phyloP scores from a whole-genome alignment of 2,797 vertebrate species.

The Sorex maritimensis region DNA sequence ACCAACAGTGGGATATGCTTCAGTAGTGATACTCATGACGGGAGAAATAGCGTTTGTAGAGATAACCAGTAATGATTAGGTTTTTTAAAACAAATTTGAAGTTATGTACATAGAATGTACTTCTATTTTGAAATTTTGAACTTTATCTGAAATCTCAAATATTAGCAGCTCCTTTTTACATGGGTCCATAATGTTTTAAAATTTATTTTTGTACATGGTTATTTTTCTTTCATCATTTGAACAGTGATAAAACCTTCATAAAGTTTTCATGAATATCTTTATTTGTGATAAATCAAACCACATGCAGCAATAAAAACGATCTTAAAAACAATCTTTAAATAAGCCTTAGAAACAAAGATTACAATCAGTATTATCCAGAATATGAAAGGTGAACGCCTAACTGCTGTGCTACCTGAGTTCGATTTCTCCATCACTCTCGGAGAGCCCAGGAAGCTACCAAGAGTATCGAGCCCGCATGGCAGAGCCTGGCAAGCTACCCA shows the following conservation, averaged over 20 bases:
- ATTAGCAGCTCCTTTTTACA: background rate
- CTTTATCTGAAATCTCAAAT: background rate
- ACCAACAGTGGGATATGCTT: background rate
- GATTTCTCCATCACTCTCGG: no score
- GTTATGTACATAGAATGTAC: slow-evolving; percentile 7
- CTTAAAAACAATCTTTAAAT: background rate
- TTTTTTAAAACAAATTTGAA: slow-evolving; percentile 12
- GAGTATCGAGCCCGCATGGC: no score
- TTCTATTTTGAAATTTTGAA: background rate
- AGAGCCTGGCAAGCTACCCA: no score
- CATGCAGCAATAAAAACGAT: background rate
- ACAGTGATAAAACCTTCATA: background rate
- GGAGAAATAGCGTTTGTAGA: background rate
- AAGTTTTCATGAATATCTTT: background rate
- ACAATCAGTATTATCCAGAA: background rate
- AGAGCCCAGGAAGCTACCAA: no score
- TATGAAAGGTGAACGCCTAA: background rate
- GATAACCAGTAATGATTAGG: background rate
- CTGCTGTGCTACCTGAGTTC: no score
- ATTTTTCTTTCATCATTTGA: background rate
- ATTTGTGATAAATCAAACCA: slow-evolving; percentile 35
- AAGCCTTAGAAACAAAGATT: slow-evolving; percentile 10
- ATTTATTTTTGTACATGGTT: background rate
- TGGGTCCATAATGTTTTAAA: background rate
- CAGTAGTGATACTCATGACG: background rate